Percentiles rank a stretch among this genome's conserved stretches.
phyloP scores from a whole-genome alignment of 1,140 invertebrate genomes.

The Ips typographus region DNA sequence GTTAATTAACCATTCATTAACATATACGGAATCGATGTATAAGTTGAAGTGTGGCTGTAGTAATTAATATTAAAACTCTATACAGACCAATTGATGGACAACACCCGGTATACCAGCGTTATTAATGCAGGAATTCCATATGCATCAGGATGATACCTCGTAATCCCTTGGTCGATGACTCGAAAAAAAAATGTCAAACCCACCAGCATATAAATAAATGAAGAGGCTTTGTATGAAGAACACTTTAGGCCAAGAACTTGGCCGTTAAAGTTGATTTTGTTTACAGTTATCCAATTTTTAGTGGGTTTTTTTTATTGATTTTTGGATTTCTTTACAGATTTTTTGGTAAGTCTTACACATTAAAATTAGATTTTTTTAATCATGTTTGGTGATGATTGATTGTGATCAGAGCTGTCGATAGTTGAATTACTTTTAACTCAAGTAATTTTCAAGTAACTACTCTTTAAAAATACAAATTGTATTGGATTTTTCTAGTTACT shows the following conservation, averaged over 20 bases:
- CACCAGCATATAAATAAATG: slow-evolving; percentile 30
- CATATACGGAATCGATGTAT: too few species aligned
- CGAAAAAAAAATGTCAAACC: slow-evolving; percentile 25
- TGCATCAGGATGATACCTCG: slow-evolving; percentile 17
- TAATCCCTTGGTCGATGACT: slow-evolving; percentile 31
- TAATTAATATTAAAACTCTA: too few species aligned
- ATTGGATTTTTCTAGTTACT: too few species aligned
- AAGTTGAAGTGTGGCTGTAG: too few species aligned
- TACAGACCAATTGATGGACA: too few species aligned
- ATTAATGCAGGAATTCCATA: slow-evolving; percentile 20
- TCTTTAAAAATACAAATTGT: too few species aligned
- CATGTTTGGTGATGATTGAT: too few species aligned
- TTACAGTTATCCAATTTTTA: slow-evolving; percentile 13
- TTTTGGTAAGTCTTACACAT: not conserved
- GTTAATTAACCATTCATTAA: too few species aligned
- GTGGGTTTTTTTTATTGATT: slow-evolving; percentile 8
- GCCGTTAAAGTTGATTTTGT: slow-evolving; percentile 10
- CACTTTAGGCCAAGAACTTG: slow-evolving; percentile 28
- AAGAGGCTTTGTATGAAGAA: slow-evolving; percentile 9
- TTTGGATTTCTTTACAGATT: not conserved
- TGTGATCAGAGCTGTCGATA: too few species aligned
- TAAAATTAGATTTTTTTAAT: too few species aligned
- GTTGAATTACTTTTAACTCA: too few species aligned
- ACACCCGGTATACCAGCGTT: not conserved
- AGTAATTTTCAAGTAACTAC: too few species aligned